These are phyloP conservation scores for Chaetodon trifascialis DNA, from an alignment of 2,113 vertebrate genomes.

Conservation along the genomic window DNA sequence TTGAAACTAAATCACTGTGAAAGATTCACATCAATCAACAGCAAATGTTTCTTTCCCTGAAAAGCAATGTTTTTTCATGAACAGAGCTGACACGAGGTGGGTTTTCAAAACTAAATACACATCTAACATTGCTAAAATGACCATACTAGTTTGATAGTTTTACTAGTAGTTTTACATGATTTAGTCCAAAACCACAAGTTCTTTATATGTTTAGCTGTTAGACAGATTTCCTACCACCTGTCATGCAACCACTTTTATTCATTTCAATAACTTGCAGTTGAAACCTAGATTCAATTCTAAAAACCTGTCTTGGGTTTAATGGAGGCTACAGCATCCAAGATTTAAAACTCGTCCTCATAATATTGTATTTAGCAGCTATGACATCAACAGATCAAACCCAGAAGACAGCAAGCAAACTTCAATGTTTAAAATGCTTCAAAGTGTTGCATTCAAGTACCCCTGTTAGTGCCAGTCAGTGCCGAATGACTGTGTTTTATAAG, in stretches of 20 bases:
- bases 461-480: background rate
- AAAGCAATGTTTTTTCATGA: background rate
- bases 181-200: background rate
- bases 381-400: constrained; percentile 1
- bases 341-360: background rate
- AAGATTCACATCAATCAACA: background rate
- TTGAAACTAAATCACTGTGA: background rate
- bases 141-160: background rate
- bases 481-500: background rate
- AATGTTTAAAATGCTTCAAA: background rate
- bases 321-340: background rate
- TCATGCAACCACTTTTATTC: background rate
- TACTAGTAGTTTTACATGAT: background rate
- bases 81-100: background rate
- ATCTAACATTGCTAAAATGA: background rate
- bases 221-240: background rate
- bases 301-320: background rate
- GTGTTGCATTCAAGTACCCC: background rate
- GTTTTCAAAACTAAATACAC: background rate
- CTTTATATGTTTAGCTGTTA: background rate
- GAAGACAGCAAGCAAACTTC: constrained; percentile 8
- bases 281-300: background rate
- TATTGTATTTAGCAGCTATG: background rate
- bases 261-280: background rate
- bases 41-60: background rate